Percentiles rank a stretch among this genome's conserved stretches.
These are phyloP conservation scores for Platycheirus albimanus DNA, from an alignment of 2,888 invertebrate species.

Conservation along the genomic window DNA sequence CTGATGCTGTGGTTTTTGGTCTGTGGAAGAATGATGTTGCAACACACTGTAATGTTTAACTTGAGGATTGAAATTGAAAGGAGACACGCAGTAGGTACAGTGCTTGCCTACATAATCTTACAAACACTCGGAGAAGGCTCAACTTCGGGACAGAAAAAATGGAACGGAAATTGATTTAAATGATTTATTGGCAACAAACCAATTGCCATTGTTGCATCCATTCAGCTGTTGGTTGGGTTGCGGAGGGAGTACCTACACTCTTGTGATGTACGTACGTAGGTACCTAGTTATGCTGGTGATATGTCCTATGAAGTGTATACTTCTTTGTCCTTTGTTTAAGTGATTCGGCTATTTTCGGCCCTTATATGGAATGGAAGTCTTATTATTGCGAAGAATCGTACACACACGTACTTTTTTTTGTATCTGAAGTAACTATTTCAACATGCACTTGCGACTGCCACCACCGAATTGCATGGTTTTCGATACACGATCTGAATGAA, in stretches of 20 bases:
- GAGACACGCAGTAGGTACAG: slow-evolving; percentile 3
- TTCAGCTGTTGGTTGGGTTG: slow-evolving; percentile 37
- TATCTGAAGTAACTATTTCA: slow-evolving; percentile 1
- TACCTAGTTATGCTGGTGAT: slow-evolving; percentile 11
- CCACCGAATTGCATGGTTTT: slow-evolving; percentile 35
- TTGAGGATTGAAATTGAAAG: slow-evolving; percentile 51
- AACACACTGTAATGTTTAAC: slow-evolving; percentile 44
- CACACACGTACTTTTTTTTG: background rate
- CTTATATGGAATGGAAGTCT: slow-evolving; percentile 57
- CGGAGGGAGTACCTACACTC: slow-evolving; percentile 15
- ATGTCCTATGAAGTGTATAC: slow-evolving; percentile 42
- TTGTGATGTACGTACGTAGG: too few relatives aligned
- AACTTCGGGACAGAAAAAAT: slow-evolving; percentile 45
- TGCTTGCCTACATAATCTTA: too few relatives aligned
- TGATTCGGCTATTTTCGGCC: slow-evolving; percentile 31
- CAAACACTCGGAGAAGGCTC: background rate
- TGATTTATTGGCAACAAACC: slow-evolving; percentile 79
- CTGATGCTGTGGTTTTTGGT: slow-evolving; percentile 26
- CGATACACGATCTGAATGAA: slow-evolving; percentile 61
- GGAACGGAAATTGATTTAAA: slow-evolving; percentile 81
- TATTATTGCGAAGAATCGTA: slow-evolving; percentile 45
- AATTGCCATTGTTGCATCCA: slow-evolving; percentile 68
- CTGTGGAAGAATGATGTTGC: slow-evolving; percentile 52
- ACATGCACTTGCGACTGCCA: slow-evolving; percentile 57
- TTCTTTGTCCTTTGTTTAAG: slow-evolving; percentile 36